Conservation (phyloP, 2,797 vertebrate species). For the Tolypeutes matacus region DNA sequence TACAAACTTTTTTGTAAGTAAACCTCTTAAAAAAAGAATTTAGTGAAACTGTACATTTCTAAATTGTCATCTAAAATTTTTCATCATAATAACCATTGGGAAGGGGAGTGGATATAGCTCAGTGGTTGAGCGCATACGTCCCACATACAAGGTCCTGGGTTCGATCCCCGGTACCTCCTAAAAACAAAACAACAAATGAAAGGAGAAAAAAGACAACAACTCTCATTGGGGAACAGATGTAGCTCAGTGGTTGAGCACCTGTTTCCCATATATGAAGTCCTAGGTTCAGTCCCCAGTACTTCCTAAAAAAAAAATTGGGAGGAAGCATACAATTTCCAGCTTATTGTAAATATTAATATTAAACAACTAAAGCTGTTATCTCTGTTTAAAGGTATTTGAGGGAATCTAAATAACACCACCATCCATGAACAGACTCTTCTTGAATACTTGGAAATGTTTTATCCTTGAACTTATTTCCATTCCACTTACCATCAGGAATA, state of each 20-base stretch:
- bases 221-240: too few relatives aligned
- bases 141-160: too few relatives aligned
- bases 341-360: not conserved
- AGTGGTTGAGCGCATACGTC: too few relatives aligned
- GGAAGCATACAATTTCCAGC: not conserved
- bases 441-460: slow-evolving; percentile 46
- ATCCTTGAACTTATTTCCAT: not conserved
- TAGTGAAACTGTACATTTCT: slow-evolving; percentile 43
- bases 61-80: slow-evolving; percentile 34
- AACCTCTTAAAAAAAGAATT: slow-evolving; percentile 19
- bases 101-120: not conserved
- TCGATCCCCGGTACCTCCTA: too few relatives aligned
- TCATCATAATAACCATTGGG: slow-evolving; percentile 36
- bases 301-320: too few relatives aligned
- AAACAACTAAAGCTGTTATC: not conserved
- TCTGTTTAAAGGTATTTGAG: slow-evolving; percentile 27
- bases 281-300: too few relatives aligned
- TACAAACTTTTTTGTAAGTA: slow-evolving; percentile 30
- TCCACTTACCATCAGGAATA: slow-evolving; percentile 1
- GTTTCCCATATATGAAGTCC: too few relatives aligned
- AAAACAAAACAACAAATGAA: too few relatives aligned
- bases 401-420: not conserved
- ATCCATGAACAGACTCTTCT: not conserved
- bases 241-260: too few relatives aligned
- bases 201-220: too few relatives aligned